A percentile compares a stretch with the other conserved stretches of the same genome.
These are phyloP conservation scores for Planococcus citri DNA, from an alignment of 1,140 invertebrate genomes.

Conservation along the genomic window DNA sequence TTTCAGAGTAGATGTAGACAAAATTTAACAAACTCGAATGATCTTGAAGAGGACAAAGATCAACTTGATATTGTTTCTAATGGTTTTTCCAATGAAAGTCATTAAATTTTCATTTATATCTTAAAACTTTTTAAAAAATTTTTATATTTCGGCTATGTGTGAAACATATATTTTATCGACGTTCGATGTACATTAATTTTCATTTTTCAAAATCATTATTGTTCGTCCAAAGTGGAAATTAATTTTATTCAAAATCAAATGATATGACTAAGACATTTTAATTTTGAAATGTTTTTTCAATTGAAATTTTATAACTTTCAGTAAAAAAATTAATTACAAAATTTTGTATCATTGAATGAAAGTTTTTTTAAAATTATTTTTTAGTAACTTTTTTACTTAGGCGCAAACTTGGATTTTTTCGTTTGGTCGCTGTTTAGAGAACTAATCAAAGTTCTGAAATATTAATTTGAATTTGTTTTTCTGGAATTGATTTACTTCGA, in stretches of 20 bases:
- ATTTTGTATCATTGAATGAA: not conserved
- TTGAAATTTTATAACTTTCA: not conserved
- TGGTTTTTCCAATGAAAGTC: not conserved
- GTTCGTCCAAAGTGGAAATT: not conserved
- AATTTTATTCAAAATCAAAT: not conserved
- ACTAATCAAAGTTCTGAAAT: not conserved
- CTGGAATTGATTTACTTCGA: too few relatives aligned
- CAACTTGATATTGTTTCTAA: not conserved
- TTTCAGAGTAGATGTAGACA: not conserved
- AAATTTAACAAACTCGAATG: not conserved
- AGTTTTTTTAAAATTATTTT: too few relatives aligned
- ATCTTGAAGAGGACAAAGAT: not conserved
- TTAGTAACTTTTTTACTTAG: not conserved
- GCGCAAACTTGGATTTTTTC: not conserved
- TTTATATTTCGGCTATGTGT: not conserved
- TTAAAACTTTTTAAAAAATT: not conserved
- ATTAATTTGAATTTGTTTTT: not conserved
- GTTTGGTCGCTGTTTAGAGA: not conserved
- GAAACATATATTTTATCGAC: not conserved
- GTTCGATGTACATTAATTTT: not conserved
- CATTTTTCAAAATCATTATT: not conserved
- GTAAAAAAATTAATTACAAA: not conserved
- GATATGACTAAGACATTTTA: not conserved
- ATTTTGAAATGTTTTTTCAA: not conserved
- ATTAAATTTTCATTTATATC: not conserved